Evolutionary conservation across 2,888 invertebrate species (phyloP).

Genomic region (Drosophila vallismaia): DNA sequence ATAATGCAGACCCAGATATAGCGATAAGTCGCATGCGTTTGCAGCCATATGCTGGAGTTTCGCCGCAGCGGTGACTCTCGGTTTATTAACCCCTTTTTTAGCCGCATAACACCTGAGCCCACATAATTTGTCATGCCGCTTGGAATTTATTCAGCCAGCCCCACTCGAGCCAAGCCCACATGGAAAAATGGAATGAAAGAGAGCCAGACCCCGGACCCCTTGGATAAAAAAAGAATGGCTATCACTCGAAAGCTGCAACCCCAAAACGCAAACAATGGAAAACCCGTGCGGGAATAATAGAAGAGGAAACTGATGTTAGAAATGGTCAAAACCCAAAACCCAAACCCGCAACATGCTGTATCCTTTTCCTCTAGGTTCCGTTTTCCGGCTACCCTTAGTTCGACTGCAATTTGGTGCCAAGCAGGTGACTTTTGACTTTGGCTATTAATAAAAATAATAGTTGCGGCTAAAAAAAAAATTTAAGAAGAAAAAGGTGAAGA

Average conservation of each 20-base stretch:
- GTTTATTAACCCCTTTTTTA: slow-evolving; percentile 72
- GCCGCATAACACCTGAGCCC: slow-evolving; percentile 80
- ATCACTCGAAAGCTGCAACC: slow-evolving; percentile 63
- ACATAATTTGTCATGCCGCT: slow-evolving; percentile 81
- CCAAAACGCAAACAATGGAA: slow-evolving; percentile 39
- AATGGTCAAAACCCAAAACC: slow-evolving; percentile 30
- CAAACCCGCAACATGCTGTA: slow-evolving; percentile 36
- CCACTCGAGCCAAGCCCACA: slow-evolving; percentile 66
- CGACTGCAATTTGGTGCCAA: slow-evolving; percentile 34
- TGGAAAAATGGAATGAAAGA: slow-evolving; percentile 38
- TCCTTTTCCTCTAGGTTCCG: slow-evolving; percentile 49
- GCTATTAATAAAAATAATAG: slow-evolving; percentile 82
- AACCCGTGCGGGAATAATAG: slow-evolving; percentile 33
- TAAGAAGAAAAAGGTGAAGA: slow-evolving; percentile 46
- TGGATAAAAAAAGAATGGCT: slow-evolving; percentile 9
- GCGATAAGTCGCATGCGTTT: slow-evolving; percentile 18
- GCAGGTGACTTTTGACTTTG: slow-evolving; percentile 81
- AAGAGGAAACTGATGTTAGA: slow-evolving; percentile 66
- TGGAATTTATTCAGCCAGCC: slow-evolving; percentile 68
- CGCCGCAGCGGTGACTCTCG: slow-evolving; percentile 41
- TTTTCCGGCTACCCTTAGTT: slow-evolving; percentile 76
- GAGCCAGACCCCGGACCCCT: slow-evolving; percentile 19
- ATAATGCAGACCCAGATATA: slow-evolving; percentile 11
- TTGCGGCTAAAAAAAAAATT: slow-evolving; percentile 68
- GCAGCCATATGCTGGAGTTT: slow-evolving; percentile 60